Conservation (phyloP, 2,113 vertebrate genomes). For the Uria lomvia region DNA sequence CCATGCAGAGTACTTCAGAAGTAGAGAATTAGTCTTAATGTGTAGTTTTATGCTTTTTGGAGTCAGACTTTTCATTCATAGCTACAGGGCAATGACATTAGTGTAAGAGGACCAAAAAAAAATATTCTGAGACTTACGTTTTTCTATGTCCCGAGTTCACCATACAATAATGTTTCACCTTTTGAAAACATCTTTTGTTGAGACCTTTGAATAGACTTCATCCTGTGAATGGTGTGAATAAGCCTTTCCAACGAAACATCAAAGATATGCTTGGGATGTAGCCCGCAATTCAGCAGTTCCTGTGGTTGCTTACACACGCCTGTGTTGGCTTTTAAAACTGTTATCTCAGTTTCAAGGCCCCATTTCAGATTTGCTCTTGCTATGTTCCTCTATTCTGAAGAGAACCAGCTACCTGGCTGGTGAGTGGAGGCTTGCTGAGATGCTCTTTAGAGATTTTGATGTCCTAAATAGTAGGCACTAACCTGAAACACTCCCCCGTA, state of each 20-base stretch:
- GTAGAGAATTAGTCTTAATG: neutral
- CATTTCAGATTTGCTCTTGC: neutral
- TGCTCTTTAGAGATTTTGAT: neutral
- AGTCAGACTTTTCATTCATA: neutral
- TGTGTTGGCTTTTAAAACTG: neutral
- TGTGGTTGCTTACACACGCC: neutral
- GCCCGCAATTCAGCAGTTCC: constrained; percentile 10
- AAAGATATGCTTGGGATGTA: neutral
- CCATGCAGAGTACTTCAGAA: neutral
- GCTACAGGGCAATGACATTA: neutral
- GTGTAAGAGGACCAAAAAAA: neutral
- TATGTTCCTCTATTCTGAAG: neutral
- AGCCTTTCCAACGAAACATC: neutral
- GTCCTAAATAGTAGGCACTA: neutral
- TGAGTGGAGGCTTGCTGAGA: neutral
- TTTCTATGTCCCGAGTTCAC: neutral
- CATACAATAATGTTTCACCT: neutral
- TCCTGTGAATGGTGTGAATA: constrained; percentile 14
- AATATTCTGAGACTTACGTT: neutral
- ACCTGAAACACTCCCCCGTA: neutral
- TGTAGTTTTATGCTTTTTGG: neutral
- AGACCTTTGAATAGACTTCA: constrained; percentile 6
- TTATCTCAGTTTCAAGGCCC: neutral
- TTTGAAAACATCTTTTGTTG: constrained; percentile 1
- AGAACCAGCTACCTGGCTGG: neutral